These are phyloP conservation scores for Platichthys flesus DNA, from an alignment of 2,113 vertebrate species.

Conservation along the genomic window DNA sequence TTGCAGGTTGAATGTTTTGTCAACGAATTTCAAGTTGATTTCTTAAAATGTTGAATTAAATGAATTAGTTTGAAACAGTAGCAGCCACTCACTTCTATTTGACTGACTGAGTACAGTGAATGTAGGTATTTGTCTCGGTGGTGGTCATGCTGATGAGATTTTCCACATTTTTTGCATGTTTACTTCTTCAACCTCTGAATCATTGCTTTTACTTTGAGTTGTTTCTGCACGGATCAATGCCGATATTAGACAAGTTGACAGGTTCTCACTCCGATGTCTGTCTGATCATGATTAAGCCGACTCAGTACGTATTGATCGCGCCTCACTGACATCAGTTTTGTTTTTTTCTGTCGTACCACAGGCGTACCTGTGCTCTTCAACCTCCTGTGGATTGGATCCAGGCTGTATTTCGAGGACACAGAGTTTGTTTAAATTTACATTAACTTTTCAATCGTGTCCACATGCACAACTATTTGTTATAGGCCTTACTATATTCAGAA, in stretches of 20 bases:
- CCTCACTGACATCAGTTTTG: conserved; percentile 4
- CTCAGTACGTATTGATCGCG: conserved; percentile 10
- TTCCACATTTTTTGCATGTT: background rate
- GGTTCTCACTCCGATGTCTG: background rate
- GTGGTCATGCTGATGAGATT: too few species aligned
- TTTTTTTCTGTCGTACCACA: conserved; percentile 63
- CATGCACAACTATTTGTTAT: background rate
- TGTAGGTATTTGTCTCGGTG: background rate
- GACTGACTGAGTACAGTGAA: too few species aligned
- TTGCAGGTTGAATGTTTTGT: background rate
- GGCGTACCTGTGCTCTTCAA: conserved; percentile 91
- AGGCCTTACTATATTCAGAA: too few species aligned
- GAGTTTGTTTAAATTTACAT: conserved; percentile 83
- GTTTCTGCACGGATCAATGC: background rate
- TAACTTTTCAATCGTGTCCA: background rate
- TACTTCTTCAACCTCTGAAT: background rate
- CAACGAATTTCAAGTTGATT: background rate
- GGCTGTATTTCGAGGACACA: conserved; percentile 91
- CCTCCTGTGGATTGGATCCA: conserved; percentile 86
- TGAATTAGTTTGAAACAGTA: background rate
- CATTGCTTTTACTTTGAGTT: background rate
- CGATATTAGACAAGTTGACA: background rate
- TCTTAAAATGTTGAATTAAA: too few species aligned
- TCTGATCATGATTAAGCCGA: conserved; percentile 5
- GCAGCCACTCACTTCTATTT: background rate